These are phyloP conservation scores for Naso thynnoides DNA, from an alignment of 2,797 vertebrate species.

Conservation along the genomic window DNA sequence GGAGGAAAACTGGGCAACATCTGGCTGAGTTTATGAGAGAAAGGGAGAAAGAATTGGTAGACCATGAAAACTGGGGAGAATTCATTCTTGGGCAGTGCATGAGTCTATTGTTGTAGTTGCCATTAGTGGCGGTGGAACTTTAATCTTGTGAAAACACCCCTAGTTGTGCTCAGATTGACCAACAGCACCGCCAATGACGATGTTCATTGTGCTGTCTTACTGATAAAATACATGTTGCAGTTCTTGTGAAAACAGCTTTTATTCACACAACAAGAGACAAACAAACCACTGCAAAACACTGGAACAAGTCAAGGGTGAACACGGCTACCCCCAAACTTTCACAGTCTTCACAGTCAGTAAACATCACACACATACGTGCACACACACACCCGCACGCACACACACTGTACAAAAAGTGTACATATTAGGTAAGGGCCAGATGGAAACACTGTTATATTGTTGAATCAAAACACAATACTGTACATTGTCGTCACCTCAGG, in stretches of 20 bases:
- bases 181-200: conserved; percentile 43
- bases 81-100: conserved; percentile 71
- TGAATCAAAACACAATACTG: conserved; percentile 87
- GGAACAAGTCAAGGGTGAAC: conserved; percentile 82
- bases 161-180: conserved; percentile 62
- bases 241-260: conserved; percentile 88
- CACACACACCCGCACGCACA: conserved; percentile 77
- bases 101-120: conserved; percentile 76
- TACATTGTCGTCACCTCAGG: conserved; percentile 65
- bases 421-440: conserved; percentile 68
- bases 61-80: conserved; percentile 82
- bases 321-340: conserved; percentile 51
- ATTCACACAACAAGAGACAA: conserved; percentile 94
- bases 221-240: conserved; percentile 57
- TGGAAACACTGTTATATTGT: conserved; percentile 83
- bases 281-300: conserved; percentile 90
- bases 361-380: conserved; percentile 60
- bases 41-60: conserved; percentile 73
- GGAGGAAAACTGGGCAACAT: conserved; percentile 86
- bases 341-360: conserved; percentile 52
- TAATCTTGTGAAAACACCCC: conserved; percentile 74
- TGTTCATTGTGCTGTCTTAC: conserved; percentile 49
- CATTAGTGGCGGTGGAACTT: conserved; percentile 70
- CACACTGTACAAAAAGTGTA: conserved; percentile 86
- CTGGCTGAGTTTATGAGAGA: conserved; percentile 87